Conservation (phyloP, 2,888 invertebrate genomes). For the Phalera bucephala region DNA sequence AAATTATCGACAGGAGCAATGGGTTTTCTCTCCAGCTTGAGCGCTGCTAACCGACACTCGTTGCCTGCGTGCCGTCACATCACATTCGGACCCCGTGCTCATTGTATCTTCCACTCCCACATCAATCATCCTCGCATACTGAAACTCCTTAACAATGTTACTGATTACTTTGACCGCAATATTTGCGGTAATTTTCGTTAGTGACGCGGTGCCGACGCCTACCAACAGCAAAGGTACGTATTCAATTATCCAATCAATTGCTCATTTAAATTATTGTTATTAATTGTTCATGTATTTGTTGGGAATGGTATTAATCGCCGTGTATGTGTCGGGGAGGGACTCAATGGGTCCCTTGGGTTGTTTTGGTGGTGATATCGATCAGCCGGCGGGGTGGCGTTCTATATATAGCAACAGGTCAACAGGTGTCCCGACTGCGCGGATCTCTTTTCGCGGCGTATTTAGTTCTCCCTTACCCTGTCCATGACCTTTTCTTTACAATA, state of each 20-base stretch:
- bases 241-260: constrained; percentile 7
- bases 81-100: constrained; percentile 53
- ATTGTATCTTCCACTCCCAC: constrained; percentile 28
- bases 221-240: constrained; percentile 68
- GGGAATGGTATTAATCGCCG: too few species aligned
- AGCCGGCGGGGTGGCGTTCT: constrained; percentile 52
- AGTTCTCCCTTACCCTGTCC: constrained; percentile 33
- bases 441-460: constrained; percentile 52
- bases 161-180: constrained; percentile 66
- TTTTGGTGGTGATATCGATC: constrained; percentile 61
- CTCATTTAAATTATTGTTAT: constrained; percentile 5
- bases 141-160: constrained; percentile 55
- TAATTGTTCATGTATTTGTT: too few species aligned
- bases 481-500: constrained; percentile 46
- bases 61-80: constrained; percentile 57
- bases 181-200: constrained; percentile 64
- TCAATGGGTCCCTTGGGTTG: constrained; percentile 27
- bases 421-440: constrained; percentile 49
- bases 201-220: constrained; percentile 66
- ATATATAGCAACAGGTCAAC: constrained; percentile 79
- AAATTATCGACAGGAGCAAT: constrained; percentile 75
- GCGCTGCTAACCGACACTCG: constrained; percentile 64
- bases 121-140: constrained; percentile 27
- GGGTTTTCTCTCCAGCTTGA: constrained; percentile 58
- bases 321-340: constrained; percentile 6